Evolutionary conservation across 2,113 vertebrate genomes (phyloP).

Genomic region (Gadus macrocephalus): DNA sequence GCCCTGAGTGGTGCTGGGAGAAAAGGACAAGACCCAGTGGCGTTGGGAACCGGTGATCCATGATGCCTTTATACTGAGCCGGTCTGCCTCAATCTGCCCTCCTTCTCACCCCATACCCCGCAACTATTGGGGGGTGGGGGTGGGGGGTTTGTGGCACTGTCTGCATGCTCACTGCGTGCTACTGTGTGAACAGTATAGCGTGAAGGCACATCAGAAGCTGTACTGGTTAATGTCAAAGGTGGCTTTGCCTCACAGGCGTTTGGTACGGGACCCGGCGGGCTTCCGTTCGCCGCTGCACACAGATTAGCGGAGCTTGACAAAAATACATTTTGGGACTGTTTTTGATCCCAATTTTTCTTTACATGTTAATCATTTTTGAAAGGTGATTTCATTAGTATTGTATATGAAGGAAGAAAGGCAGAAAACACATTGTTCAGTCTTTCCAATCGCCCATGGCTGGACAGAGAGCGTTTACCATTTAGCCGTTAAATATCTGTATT

Average conservation of each 20-base stretch:
- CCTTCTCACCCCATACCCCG: conserved; percentile 7
- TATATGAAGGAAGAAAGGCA: too few relatives aligned
- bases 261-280: background rate
- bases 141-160: too few relatives aligned
- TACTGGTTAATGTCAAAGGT: conserved; percentile 13
- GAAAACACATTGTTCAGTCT: too few relatives aligned
- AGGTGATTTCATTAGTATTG: too few relatives aligned
- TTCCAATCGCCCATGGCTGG: too few relatives aligned
- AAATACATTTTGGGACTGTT: too few relatives aligned
- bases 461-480: too few relatives aligned
- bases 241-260: conserved; percentile 14
- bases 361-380: too few relatives aligned
- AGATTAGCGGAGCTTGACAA: conserved; percentile 2
- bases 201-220: conserved; percentile 24
- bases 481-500: too few relatives aligned
- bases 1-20: conserved; percentile 52
- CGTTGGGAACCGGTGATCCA: conserved; percentile 63
- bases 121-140: too few relatives aligned
- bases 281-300: conserved; percentile 20
- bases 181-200: conserved; percentile 35
- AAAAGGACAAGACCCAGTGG: conserved; percentile 50
- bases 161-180: too few relatives aligned
- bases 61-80: conserved; percentile 58
- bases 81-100: conserved; percentile 35
- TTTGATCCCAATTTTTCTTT: too few relatives aligned